Conservation (phyloP, 2,888 invertebrate species). For the Pherbina coryleti region DNA sequence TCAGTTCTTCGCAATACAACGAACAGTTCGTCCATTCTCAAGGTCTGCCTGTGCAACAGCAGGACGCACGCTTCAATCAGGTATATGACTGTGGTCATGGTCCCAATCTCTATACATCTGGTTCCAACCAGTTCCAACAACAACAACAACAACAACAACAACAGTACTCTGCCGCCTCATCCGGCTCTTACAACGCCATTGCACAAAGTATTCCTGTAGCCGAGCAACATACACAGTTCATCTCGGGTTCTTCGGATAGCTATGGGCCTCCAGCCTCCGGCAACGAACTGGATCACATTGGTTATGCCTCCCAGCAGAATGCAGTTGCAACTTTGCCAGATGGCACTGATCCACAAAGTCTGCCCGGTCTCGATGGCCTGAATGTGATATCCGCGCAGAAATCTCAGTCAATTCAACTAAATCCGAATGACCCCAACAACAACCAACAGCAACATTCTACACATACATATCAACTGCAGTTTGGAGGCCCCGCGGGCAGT, state of each 20-base stretch:
- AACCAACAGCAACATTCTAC: constrained; percentile 67
- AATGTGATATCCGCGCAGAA: constrained; percentile 66
- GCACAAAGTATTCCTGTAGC: constrained; percentile 62
- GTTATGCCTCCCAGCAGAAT: constrained; percentile 64
- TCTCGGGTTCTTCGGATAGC: constrained; percentile 51
- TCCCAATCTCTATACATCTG: constrained; percentile 63
- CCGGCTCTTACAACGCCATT: constrained; percentile 55
- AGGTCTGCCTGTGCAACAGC: constrained; percentile 56
- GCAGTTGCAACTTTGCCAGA: constrained; percentile 56
- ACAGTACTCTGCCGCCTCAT: constrained; percentile 49
- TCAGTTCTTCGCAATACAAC: constrained; percentile 55
- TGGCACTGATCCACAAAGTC: constrained; percentile 55
- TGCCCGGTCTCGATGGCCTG: constrained; percentile 64
- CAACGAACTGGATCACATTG: constrained; percentile 58
- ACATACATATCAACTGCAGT: constrained; percentile 81
- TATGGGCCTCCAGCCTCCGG: constrained; percentile 63
- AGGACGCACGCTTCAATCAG: constrained; percentile 60
- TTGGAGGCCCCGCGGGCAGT: constrained; percentile 72
- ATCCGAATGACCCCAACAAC: constrained; percentile 72
- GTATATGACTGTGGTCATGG: constrained; percentile 67
- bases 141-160: constrained; percentile 53
- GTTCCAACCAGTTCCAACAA: constrained; percentile 55
- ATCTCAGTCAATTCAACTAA: constrained; percentile 69
- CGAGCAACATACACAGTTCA: constrained; percentile 62
- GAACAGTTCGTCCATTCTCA: constrained; percentile 58